phyloP scores from a whole-genome alignment of 2,113 vertebrate genomes.

The Triplophysa tibetana region DNA sequence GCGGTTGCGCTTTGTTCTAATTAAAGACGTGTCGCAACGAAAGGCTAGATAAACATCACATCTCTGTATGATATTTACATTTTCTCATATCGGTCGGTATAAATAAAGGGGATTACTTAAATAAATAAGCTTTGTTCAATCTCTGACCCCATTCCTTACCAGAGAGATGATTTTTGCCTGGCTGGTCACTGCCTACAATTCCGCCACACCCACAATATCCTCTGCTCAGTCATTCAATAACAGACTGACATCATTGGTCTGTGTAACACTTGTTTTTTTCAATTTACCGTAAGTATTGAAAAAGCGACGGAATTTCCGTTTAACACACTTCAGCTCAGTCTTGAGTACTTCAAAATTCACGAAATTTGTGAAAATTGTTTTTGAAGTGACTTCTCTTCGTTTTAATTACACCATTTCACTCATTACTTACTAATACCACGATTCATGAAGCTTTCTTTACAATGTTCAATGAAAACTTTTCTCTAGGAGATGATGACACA shows the following conservation, averaged over 20 bases:
- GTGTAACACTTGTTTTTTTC: constrained; percentile 80
- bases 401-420: background rate
- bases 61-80: background rate
- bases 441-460: background rate
- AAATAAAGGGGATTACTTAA: background rate
- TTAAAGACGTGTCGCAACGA: background rate
- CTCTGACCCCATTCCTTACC: constrained; percentile 18
- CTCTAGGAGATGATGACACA: constrained; percentile 60
- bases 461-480: background rate
- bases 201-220: constrained; percentile 80
- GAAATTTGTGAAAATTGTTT: too few species aligned
- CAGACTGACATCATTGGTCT: constrained; percentile 87
- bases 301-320: constrained; percentile 65
- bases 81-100: background rate
- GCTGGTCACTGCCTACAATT: constrained; percentile 75
- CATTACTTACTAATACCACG: too few species aligned
- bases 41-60: background rate
- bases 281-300: constrained; percentile 68
- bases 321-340: background rate
- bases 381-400: background rate
- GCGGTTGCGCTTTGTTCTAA: background rate
- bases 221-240: constrained; percentile 93
- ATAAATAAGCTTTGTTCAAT: background rate
- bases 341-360: background rate
- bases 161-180: constrained; percentile 73